Base-by-base conservation (phyloP, 2,797 vertebrate species). In the Urocyon cinereoargenteus region DNA sequence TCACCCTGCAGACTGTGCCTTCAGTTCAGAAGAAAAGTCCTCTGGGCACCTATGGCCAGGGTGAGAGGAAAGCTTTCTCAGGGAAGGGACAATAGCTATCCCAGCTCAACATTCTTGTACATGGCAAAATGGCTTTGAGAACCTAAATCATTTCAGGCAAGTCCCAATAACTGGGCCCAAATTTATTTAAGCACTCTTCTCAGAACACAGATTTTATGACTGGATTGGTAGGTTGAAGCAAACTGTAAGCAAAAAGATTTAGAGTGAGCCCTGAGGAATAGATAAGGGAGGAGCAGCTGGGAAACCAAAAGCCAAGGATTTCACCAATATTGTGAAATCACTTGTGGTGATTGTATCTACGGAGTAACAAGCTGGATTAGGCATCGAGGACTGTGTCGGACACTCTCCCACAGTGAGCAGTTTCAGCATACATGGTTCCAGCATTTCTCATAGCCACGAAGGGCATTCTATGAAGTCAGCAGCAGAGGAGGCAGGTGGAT, bases 291-390 rank as follows among this genome's bases (percentile, higher is more conserved):
- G 45, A 28, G 26, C 61, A 21, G 22, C 2, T 28, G 16, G 40
- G 45, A 86, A 61, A 24, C 28, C 4, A 45, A 59, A 3, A 26
- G 51, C 14, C 36, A 5, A 1, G 4, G 66, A 16, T 24, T 36
- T 86, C 72, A 51, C n/a, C 16, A 21, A 18, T 75, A 15, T 75
- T 75, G 45, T 49, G 73, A 75, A 49, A 45, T 55, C n/a, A 22
- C 5, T 0, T 40, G 21, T 5, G 53, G 64, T 1, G 10, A 31
- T 24, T 0, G 6, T 0, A 51, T n/a, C n/a, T 18, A 1, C 15
- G 0, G 62, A 36, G 61, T 3, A 19, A 9, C 5, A 7, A 26
- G 5, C 3, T 13, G 21, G 11, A 1, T 14, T 3, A 40, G 31
- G 36, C 22, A 19, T 45, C 36, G 1, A 0, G 31, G n/a, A 68